Evolutionary conservation across 2,888 invertebrate species (phyloP).

Genomic region (Gisinianus flammeolus): DNA sequence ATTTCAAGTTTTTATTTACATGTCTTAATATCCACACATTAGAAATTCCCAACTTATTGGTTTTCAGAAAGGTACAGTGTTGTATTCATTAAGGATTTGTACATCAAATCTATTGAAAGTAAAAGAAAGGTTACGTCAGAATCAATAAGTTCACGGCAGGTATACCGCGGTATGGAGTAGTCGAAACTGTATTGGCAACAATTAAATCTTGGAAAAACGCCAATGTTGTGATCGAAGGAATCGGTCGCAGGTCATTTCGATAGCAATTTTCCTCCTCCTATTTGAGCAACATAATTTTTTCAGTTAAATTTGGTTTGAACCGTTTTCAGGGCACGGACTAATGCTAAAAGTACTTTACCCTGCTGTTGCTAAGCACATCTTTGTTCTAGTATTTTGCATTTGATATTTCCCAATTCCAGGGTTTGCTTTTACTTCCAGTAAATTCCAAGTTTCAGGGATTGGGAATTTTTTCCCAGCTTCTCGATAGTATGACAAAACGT

Average conservation of each 20-base stretch:
- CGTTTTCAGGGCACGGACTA: background rate
- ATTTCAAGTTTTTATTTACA: no score
- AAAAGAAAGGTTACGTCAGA: no score
- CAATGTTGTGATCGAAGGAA: slow-evolving; percentile 51
- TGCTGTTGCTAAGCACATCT: slow-evolving; percentile 47
- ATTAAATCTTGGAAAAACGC: slow-evolving; percentile 41
- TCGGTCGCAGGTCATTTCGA: slow-evolving; percentile 53
- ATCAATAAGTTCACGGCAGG: no score
- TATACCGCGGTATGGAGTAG: background rate
- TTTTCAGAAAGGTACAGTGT: no score
- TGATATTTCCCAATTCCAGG: slow-evolving; percentile 46
- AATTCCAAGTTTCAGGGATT: slow-evolving; percentile 49
- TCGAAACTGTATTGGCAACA: background rate
- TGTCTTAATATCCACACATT: no score
- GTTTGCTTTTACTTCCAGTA: slow-evolving; percentile 35
- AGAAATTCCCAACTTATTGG: no score
- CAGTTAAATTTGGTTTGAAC: background rate
- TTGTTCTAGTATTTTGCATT: slow-evolving; percentile 52
- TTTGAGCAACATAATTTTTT: background rate
- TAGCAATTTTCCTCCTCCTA: slow-evolving; percentile 49
- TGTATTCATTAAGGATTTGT: no score
- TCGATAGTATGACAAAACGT: slow-evolving; percentile 50
- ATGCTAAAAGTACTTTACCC: slow-evolving; percentile 39
- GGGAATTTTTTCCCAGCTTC: slow-evolving; percentile 53
- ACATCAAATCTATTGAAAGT: no score